phyloP scores from a whole-genome alignment of 2,113 vertebrate species.

The Calidris pugnax region DNA sequence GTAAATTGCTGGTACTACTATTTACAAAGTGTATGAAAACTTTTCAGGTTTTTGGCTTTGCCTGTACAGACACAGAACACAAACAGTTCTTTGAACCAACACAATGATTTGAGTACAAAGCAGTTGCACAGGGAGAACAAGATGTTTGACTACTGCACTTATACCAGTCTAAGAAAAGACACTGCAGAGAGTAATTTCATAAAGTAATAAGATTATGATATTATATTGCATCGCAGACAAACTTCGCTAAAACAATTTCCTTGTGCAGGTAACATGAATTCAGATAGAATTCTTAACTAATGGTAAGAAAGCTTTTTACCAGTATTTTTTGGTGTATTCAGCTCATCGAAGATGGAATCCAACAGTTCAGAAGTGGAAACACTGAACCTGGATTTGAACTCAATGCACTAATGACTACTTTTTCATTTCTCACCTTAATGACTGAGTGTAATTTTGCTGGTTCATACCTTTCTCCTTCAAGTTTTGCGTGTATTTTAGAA shows the following conservation, averaged over 20 bases:
- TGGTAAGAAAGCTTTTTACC: accelerated
- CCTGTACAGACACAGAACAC: neutral
- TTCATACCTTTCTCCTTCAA: neutral
- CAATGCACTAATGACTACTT: accelerated
- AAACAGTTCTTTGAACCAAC: neutral
- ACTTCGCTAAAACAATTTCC: neutral
- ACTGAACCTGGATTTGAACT: neutral
- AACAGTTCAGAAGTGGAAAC: neutral
- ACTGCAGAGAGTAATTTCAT: neutral
- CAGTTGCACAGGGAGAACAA: neutral
- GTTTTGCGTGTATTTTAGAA: neutral
- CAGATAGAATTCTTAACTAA: neutral
- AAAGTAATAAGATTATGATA: neutral
- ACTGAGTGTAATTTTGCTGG: neutral
- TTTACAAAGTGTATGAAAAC: neutral
- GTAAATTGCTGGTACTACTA: neutral
- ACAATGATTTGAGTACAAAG: neutral
- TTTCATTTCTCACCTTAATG: neutral
- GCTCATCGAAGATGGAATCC: neutral
- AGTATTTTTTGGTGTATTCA: neutral
- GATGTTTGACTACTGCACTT: neutral
- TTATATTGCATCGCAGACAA: neutral
- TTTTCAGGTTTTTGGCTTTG: neutral
- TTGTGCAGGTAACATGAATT: neutral
- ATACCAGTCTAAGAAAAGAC: neutral